These are phyloP conservation scores for Acronicta leporina DNA, from an alignment of 2,888 invertebrate species.

Conservation along the genomic window DNA sequence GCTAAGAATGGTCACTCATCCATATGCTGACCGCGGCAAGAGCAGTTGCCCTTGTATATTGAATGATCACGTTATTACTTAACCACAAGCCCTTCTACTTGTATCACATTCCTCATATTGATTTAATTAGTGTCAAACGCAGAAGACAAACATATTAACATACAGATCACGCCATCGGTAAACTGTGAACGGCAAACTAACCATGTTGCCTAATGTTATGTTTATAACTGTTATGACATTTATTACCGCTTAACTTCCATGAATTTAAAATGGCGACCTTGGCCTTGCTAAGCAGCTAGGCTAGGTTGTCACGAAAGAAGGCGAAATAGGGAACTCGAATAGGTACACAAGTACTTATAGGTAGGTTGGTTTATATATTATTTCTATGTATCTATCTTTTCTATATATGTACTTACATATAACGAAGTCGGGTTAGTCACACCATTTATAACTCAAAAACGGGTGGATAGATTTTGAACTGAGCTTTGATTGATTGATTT, in stretches of 20 bases:
- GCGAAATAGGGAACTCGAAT: conserved; percentile 5
- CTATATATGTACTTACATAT: no score
- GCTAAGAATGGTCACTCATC: no score
- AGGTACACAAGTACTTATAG: no score
- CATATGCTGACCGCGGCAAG: no score
- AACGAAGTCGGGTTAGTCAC: no score
- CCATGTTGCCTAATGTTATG: conserved; percentile 27
- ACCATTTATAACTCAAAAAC: no score
- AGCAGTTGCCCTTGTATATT: no score
- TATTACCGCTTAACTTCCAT: conserved; percentile 27
- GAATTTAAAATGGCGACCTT: conserved; percentile 34
- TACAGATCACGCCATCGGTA: conserved; percentile 19
- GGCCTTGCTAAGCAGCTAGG: not conserved
- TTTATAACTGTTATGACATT: conserved; percentile 27
- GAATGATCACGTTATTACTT: not conserved
- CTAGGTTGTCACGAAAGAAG: not conserved
- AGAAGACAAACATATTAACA: conserved; percentile 24
- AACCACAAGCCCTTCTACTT: not conserved
- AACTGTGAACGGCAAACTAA: conserved; percentile 6
- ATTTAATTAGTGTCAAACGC: conserved; percentile 19
- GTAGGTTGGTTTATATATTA: no score
- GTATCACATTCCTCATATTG: not conserved
- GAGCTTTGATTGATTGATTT: no score
- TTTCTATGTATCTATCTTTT: no score
- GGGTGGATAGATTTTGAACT: no score